A percentile compares a stretch with the other conserved stretches of the same genome.
Conservation (phyloP, 2,113 vertebrate species). For the Kryptolebias marmoratus region DNA sequence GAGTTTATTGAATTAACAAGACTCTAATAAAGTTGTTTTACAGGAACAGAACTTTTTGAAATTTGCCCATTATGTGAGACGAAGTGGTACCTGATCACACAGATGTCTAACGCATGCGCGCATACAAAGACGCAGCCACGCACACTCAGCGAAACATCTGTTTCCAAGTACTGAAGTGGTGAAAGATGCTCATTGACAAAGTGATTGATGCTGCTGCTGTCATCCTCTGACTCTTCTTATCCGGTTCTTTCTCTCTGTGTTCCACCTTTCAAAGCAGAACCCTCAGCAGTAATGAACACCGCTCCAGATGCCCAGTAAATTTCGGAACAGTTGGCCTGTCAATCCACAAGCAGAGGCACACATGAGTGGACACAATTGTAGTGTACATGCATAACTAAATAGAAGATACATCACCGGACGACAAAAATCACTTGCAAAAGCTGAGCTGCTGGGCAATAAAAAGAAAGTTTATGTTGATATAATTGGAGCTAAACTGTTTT, state of each 20-base stretch:
- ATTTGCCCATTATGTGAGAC: slow-evolving; percentile 12
- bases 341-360: slow-evolving; percentile 17
- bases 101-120: slow-evolving; percentile 35
- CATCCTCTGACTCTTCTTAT: slow-evolving; percentile 49
- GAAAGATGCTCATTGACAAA: slow-evolving; percentile 67
- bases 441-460: background rate
- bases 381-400: background rate
- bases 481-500: background rate
- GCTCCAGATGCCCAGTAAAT: slow-evolving; percentile 70
- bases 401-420: slow-evolving; percentile 22
- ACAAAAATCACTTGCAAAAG: slow-evolving; percentile 1
- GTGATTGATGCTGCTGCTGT: slow-evolving; percentile 70
- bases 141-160: slow-evolving; percentile 60
- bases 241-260: slow-evolving; percentile 18
- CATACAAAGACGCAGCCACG: slow-evolving; percentile 8
- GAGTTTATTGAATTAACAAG: slow-evolving; percentile 1
- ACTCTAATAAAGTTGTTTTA: slow-evolving; percentile 28
- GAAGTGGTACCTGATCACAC: slow-evolving; percentile 27
- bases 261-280: slow-evolving; percentile 45
- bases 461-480: background rate
- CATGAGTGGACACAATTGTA: slow-evolving; percentile 12
- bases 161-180: slow-evolving; percentile 37
- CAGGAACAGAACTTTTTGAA: slow-evolving; percentile 13
- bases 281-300: slow-evolving; percentile 62
- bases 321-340: slow-evolving; percentile 61